Base-by-base conservation (phyloP, 2,113 vertebrate species). In the Pao palembangensis region DNA sequence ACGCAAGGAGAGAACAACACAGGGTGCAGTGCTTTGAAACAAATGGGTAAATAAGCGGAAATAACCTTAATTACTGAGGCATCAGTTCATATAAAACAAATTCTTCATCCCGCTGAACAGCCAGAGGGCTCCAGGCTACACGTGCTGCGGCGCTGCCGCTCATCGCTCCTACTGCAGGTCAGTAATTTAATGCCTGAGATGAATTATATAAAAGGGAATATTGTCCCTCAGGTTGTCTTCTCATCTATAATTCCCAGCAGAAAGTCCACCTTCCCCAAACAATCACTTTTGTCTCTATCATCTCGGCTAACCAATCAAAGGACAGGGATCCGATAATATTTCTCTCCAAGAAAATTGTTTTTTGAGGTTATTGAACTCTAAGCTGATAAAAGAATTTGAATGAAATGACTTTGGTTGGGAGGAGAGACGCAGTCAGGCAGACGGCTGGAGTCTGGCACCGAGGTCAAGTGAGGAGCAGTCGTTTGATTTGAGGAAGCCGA, bases 181-280 rank as follows among this genome's bases (percentile, higher is more conserved):
- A 34, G 46, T 68, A 48, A 71, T 71, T 74, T 66, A 64, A 82
- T 72, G 61, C 60, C 54, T 31, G 48, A 63, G 61, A 51, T 59
- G 72, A 78, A 78, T 66, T 20, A 72, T 63, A 69, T 75, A 28
- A 78, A 75, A 54, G 64, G 51, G 64, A 75, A 71, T 60, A 68
- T 38, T 16, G 56, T 62, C 56, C 73, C 65, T 54, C 49, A 76
- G 75, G 61, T 68, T 21, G 65, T 77, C 69, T 42, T 74, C 78
- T 74, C 58, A 61, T 75, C 70, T 75, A 67, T 47, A 67, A 78
- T 83, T 76, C 78, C 82, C 80, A 79, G 71, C 78, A 58, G 62
- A 48, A 54, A 55, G 51, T 62, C 70, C 55, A 65, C 58, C 58
- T 44, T 61, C 68, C 43, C 46, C 68, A 69, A 65, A 73, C 72